Evolutionary conservation across 2,797 vertebrate genomes (phyloP), one percentile per base, ranked within the genome.

Genomic region (Hydrolagus colliei): DNA sequence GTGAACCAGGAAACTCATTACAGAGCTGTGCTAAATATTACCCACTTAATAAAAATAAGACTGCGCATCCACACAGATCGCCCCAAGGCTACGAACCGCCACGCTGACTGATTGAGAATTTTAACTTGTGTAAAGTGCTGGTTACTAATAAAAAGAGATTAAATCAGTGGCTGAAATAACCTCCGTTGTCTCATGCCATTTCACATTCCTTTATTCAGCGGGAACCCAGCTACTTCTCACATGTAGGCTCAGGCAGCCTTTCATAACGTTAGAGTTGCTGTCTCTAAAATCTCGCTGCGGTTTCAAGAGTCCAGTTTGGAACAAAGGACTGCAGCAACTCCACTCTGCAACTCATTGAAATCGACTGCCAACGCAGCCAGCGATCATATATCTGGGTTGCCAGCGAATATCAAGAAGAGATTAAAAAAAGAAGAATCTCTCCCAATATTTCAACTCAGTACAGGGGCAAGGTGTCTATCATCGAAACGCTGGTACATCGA

Each of bases 11-110:
- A n/a, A 84, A 35, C 65, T 71, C 32, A 68, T 82, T 82, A 35
- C 16, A 13, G 78, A 80, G 22, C 78, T 32, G 62, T 62, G 27
- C 61, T 65, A 35, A 35, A 68, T 82, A 71, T 84, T 71, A 84
- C 79, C 65, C 32, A 71, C 79, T 84, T 84, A 71, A 84, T 71
- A 71, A 84, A 84, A 84, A 84, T 35, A 52, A 71, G 41, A 16
- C 79, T 84, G 35, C 41, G 1, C n/a, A 67, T 84, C 71, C 32
- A 84, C 11, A 71, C 16, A 16, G 67, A 10, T 52, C 41, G 27
- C 79, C 65, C 27, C 9, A 68, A 68, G 79, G 27, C 27, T 35
- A 14, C 65, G 32, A 4, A 67, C 8, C 67, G 79, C 3, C 14
- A 20, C 12, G 71, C 79, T 71, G 79, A 12, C 79, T 20, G 32